A percentile compares a stretch with the other conserved stretches of the same genome.
Evolutionary conservation across 2,888 invertebrate genomes (phyloP).

Genomic region (Caradrina clavipalpis): DNA sequence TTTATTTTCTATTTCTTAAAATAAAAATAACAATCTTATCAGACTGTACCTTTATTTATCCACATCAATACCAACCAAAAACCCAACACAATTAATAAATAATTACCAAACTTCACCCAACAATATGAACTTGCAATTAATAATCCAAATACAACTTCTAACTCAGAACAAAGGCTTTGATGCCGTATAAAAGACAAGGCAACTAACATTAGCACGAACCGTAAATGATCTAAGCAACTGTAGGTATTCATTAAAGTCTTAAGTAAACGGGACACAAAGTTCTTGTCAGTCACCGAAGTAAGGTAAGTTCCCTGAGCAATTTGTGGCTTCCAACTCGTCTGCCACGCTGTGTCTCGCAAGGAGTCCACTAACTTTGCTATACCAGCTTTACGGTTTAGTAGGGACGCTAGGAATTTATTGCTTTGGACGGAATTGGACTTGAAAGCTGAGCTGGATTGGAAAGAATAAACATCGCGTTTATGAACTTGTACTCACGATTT

Average conservation of each 20-base stretch:
- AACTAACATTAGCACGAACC: slow-evolving; percentile 44
- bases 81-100: slow-evolving; percentile 1
- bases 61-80: slow-evolving; percentile 6
- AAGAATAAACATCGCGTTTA: slow-evolving; percentile 27
- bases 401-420: slow-evolving; percentile 59
- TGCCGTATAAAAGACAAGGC: slow-evolving; percentile 24
- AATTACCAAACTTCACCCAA: slow-evolving; percentile 14
- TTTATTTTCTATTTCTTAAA: too few species aligned
- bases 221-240: slow-evolving; percentile 62
- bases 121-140: slow-evolving; percentile 5
- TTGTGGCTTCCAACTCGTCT: slow-evolving; percentile 68
- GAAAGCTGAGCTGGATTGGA: slow-evolving; percentile 42
- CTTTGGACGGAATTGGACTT: slow-evolving; percentile 50
- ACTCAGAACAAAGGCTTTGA: slow-evolving; percentile 32
- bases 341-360: slow-evolving; percentile 60
- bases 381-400: slow-evolving; percentile 53
- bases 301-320: slow-evolving; percentile 70
- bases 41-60: slow-evolving; percentile 4
- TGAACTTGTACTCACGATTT: neutral
- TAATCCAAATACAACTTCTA: slow-evolving; percentile 21
- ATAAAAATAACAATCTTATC: too few species aligned
- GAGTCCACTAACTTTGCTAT: slow-evolving; percentile 61
- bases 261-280: slow-evolving; percentile 77
- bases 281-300: slow-evolving; percentile 75
- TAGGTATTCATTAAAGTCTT: slow-evolving; percentile 74